These are phyloP conservation scores for Oncorhynchus keta DNA, from an alignment of 2,113 vertebrate species.

Conservation along the genomic window DNA sequence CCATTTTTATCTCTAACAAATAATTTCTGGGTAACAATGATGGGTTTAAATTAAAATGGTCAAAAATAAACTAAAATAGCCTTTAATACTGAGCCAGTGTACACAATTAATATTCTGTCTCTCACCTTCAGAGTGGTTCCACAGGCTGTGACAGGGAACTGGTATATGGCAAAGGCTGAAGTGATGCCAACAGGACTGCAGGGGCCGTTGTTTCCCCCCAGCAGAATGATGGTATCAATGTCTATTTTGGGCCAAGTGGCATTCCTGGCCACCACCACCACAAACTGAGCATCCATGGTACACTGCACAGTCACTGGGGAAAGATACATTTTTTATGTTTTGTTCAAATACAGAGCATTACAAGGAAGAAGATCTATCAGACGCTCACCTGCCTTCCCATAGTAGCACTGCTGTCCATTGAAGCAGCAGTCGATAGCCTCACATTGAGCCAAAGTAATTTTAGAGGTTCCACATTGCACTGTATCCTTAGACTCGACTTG, in stretches of 20 bases:
- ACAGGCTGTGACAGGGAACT: slow-evolving; percentile 70
- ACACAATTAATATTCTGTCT: too few species aligned
- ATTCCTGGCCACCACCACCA: slow-evolving; percentile 66
- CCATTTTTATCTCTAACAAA: too few species aligned
- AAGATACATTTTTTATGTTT: too few species aligned
- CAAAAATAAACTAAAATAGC: too few species aligned
- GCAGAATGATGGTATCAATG: slow-evolving; percentile 57
- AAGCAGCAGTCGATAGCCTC: not conserved
- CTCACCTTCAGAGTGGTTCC: slow-evolving; percentile 57
- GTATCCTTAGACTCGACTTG: not conserved
- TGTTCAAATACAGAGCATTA: too few species aligned
- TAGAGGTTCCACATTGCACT: not conserved
- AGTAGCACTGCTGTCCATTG: not conserved
- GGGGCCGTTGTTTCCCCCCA: slow-evolving; percentile 37
- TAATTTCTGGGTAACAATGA: too few species aligned
- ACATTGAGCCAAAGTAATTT: not conserved
- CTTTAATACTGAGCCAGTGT: too few species aligned
- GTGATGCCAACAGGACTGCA: slow-evolving; percentile 54
- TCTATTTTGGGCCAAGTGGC: slow-evolving; percentile 60
- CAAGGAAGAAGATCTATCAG: too few species aligned
- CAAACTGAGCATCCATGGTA: slow-evolving; percentile 72
- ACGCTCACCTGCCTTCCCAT: not conserved
- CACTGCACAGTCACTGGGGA: slow-evolving; percentile 74
- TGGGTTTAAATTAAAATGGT: too few species aligned
- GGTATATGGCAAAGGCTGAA: slow-evolving; percentile 63